A percentile compares a stretch with the other conserved stretches of the same genome.
These are phyloP conservation scores for Drosophila anomalata DNA, from an alignment of 2,888 invertebrate species.

Conservation along the genomic window DNA sequence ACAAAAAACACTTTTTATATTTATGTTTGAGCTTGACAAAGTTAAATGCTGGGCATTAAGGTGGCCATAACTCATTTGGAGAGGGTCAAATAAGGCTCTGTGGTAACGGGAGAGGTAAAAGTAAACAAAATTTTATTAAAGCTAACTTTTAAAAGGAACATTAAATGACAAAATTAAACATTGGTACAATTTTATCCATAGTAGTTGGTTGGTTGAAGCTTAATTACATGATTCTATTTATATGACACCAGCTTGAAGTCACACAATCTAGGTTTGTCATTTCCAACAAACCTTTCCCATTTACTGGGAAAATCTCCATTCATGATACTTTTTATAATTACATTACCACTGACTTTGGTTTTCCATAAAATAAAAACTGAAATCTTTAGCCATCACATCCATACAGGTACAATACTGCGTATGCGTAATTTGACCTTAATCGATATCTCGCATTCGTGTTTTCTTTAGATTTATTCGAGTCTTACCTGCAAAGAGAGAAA, in stretches of 20 bases:
- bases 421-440: slow-evolving; percentile 65
- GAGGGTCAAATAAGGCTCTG: slow-evolving; percentile 12
- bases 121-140: not conserved
- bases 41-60: slow-evolving; percentile 37
- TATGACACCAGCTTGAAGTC: not conserved
- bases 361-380: not conserved
- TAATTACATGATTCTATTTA: not conserved
- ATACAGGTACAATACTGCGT: slow-evolving; percentile 30
- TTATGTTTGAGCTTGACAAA: slow-evolving; percentile 51
- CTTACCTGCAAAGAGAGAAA: slow-evolving; percentile 75
- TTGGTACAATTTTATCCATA: not conserved
- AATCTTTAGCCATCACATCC: not conserved
- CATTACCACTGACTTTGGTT: not conserved
- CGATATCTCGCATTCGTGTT: slow-evolving; percentile 54
- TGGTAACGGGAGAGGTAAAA: not conserved
- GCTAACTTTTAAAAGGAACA: not conserved
- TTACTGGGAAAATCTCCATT: not conserved
- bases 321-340: not conserved
- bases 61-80: slow-evolving; percentile 30
- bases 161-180: not conserved
- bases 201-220: not conserved
- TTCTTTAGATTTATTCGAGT: slow-evolving; percentile 16
- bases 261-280: not conserved
- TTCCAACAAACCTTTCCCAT: not conserved
- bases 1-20: slow-evolving; percentile 23